Percentiles rank a stretch among this genome's conserved stretches.
Evolutionary conservation across 2,888 invertebrate genomes (phyloP).

Genomic region (Hypomecis atomaria): DNA sequence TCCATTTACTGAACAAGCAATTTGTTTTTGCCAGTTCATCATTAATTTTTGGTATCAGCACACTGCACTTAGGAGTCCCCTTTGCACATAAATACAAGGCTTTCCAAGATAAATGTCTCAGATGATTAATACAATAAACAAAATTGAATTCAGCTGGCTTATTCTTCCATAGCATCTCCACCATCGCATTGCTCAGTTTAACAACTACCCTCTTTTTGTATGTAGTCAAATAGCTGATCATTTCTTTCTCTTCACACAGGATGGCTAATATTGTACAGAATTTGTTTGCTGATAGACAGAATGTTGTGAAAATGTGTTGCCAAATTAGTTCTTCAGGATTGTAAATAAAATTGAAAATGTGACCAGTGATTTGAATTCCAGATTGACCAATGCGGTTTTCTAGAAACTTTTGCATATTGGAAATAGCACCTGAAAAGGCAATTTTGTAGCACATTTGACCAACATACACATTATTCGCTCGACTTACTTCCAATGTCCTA

Average conservation of each 20-base stretch:
- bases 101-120: slow-evolving; percentile 73
- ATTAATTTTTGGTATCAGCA: slow-evolving; percentile 62
- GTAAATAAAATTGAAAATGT: slow-evolving; percentile 71
- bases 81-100: slow-evolving; percentile 72
- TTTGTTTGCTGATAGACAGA: slow-evolving; percentile 78
- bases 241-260: slow-evolving; percentile 62
- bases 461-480: slow-evolving; percentile 68
- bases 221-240: slow-evolving; percentile 58
- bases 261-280: slow-evolving; percentile 76
- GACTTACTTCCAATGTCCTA: slow-evolving; percentile 64
- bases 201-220: slow-evolving; percentile 76
- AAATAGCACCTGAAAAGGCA: slow-evolving; percentile 64
- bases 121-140: slow-evolving; percentile 77
- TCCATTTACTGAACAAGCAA: slow-evolving; percentile 77
- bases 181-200: slow-evolving; percentile 69
- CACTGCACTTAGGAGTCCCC: slow-evolving; percentile 68
- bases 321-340: slow-evolving; percentile 70
- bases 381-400: slow-evolving; percentile 76
- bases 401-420: slow-evolving; percentile 66
- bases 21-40: slow-evolving; percentile 69
- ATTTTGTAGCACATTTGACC: slow-evolving; percentile 81
- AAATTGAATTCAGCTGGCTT: slow-evolving; percentile 61
- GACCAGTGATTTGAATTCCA: slow-evolving; percentile 73
- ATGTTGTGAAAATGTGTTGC: slow-evolving; percentile 73
- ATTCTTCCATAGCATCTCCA: slow-evolving; percentile 62